Percentiles rank a stretch among this genome's conserved stretches.
These are phyloP conservation scores for Geococcyx californianus DNA, from an alignment of 2,113 vertebrate species.

Conservation along the genomic window DNA sequence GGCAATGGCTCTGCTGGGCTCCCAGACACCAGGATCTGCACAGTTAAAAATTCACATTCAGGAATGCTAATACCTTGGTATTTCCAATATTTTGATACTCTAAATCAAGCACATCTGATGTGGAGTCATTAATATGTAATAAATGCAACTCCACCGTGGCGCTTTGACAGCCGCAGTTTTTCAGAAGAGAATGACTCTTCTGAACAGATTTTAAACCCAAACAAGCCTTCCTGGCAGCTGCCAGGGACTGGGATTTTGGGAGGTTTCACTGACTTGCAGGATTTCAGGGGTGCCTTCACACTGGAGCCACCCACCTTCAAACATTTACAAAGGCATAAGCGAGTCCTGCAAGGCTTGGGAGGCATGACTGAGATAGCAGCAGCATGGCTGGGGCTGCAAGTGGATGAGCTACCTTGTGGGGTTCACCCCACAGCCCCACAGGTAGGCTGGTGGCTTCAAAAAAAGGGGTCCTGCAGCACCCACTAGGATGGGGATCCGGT, in stretches of 20 bases:
- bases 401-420: background rate
- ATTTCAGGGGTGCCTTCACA: background rate
- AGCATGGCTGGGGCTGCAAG: background rate
- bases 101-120: background rate
- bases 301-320: background rate
- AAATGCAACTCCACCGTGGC: background rate
- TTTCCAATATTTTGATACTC: background rate
- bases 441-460: background rate
- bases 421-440: background rate
- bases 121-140: conserved; percentile 14
- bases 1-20: background rate
- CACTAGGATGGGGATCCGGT: accelerated
- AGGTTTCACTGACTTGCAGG: background rate
- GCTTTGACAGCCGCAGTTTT: background rate
- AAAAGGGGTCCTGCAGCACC: background rate
- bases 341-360: background rate
- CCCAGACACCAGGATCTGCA: background rate
- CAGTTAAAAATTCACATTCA: background rate
- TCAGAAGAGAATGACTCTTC: background rate
- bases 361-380: accelerated
- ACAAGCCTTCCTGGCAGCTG: background rate
- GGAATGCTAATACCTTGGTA: background rate
- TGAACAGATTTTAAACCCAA: conserved; percentile 15
- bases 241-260: background rate
- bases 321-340: background rate